These are phyloP conservation scores for Anguilla obscura DNA, from an alignment of 2,797 vertebrate genomes.

Conservation along the genomic window DNA sequence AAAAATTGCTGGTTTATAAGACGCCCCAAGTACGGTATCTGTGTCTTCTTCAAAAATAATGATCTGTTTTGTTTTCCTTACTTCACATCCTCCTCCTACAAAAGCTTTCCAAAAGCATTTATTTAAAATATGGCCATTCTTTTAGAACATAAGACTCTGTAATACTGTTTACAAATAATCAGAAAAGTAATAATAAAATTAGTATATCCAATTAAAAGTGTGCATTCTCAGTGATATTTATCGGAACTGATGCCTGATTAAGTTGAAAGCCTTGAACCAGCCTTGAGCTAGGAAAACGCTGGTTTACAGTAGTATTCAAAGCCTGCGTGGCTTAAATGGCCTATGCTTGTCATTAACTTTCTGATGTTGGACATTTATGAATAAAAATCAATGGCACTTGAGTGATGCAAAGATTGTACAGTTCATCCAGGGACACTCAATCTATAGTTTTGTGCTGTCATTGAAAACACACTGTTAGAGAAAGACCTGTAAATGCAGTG, in stretches of 20 bases:
- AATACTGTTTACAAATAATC: neutral
- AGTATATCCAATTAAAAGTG: neutral
- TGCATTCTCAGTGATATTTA: neutral
- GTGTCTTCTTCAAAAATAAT: neutral
- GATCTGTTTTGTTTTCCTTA: neutral
- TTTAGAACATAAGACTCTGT: neutral
- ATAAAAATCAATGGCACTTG: neutral
- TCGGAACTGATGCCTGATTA: neutral
- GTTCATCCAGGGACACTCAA: neutral
- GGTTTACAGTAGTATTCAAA: neutral
- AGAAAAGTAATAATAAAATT: neutral
- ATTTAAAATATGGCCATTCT: neutral
- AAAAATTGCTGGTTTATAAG: neutral
- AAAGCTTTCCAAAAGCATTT: neutral
- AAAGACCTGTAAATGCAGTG: neutral
- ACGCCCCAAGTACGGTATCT: neutral
- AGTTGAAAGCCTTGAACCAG: neutral
- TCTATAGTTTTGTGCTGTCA: neutral
- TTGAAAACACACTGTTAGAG: neutral
- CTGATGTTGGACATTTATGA: neutral
- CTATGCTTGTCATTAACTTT: neutral
- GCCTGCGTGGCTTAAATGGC: neutral
- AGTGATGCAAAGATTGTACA: neutral
- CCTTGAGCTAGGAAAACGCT: neutral
- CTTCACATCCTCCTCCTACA: neutral